Base-by-base conservation (phyloP, 2,113 vertebrate species). In the Chascanopsetta lugubris region DNA sequence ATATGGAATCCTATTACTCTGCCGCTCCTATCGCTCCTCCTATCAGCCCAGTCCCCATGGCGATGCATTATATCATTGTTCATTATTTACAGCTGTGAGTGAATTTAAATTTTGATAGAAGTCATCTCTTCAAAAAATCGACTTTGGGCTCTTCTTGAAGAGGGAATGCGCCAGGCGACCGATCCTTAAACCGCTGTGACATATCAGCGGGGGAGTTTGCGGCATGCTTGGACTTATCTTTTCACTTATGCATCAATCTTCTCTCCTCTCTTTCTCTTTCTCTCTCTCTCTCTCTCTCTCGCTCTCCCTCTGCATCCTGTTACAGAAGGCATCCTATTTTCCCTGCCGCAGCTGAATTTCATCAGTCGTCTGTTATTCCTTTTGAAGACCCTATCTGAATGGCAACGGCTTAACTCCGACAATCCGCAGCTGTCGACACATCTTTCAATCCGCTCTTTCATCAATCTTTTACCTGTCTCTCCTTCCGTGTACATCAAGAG, bases 331-430 rank as follows among this genome's bases (percentile, higher is more conserved):
- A 66, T 75, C 72, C 64, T 43, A 51, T 85, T 82, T 82, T 77
- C 70, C 69, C 66, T 4, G 64, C 63, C 38, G 69, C 65, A 56
- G 75, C 75, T 47, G 62, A 65, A 79, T 77, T 81, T 72, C 77
- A 87, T 87, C 86, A 69, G 65, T 79, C 75, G 62, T 62, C 69
- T 50, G 64, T 65, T 82, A 74, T 86, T 88, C 72, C 66, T 68
- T 82, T 69, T 77, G 72, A 84, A 83, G 82, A 87, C 60, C 59
- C 72, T 75, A 80, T 88, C 82, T 84, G 77, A 85, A 87, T 65
- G 59, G 59, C 38, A 60, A 32, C 22, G 24, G 64, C 80, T 79
- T 80, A 77, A 70, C 69, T 26, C 53, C 67, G 81, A 84, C 75
- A 74, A 78, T 67, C 65, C 77, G 12, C 72, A 42, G 77, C 60